Evolutionary conservation across 2,113 vertebrate species (phyloP).

Genomic region (Pontoporia blainvillei): DNA sequence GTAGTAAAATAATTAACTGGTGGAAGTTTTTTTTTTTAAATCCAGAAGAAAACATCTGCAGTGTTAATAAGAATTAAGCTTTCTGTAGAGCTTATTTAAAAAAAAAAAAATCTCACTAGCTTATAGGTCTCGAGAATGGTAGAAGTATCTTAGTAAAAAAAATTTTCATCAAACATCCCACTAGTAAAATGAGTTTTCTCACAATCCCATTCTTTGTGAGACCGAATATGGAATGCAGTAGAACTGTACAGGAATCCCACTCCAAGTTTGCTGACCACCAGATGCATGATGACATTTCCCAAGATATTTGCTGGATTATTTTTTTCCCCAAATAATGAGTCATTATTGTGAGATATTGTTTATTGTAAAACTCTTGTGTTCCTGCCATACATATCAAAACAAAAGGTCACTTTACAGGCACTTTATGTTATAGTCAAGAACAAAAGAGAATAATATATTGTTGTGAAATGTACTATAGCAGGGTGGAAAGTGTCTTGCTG

Average conservation of each 20-base stretch:
- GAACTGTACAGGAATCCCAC: slow-evolving; percentile 64
- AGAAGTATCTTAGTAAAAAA: slow-evolving; percentile 73
- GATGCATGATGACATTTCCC: slow-evolving; percentile 82
- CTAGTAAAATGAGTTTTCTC: slow-evolving; percentile 55
- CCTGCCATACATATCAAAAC: slow-evolving; percentile 77
- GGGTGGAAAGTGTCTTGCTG: not conserved
- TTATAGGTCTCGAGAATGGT: slow-evolving; percentile 65
- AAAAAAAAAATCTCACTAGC: slow-evolving; percentile 14
- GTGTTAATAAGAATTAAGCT: not conserved
- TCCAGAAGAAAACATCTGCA: not conserved
- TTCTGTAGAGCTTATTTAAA: not conserved
- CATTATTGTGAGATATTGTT: slow-evolving; percentile 77
- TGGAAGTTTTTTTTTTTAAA: not conserved
- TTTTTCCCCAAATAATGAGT: slow-evolving; percentile 77
- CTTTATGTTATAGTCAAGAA: slow-evolving; percentile 60
- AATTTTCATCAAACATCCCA: slow-evolving; percentile 65
- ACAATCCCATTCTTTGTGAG: slow-evolving; percentile 80
- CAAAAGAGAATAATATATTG: slow-evolving; percentile 27
- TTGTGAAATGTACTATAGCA: not conserved
- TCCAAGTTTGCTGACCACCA: slow-evolving; percentile 73
- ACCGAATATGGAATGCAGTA: slow-evolving; percentile 74
- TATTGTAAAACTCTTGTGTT: slow-evolving; percentile 77
- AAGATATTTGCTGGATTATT: slow-evolving; percentile 78
- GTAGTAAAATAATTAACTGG: not conserved
- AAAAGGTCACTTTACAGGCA: slow-evolving; percentile 79